phyloP scores from a whole-genome alignment of 1,140 invertebrate species.

The Ceratosolen fusciceps region DNA sequence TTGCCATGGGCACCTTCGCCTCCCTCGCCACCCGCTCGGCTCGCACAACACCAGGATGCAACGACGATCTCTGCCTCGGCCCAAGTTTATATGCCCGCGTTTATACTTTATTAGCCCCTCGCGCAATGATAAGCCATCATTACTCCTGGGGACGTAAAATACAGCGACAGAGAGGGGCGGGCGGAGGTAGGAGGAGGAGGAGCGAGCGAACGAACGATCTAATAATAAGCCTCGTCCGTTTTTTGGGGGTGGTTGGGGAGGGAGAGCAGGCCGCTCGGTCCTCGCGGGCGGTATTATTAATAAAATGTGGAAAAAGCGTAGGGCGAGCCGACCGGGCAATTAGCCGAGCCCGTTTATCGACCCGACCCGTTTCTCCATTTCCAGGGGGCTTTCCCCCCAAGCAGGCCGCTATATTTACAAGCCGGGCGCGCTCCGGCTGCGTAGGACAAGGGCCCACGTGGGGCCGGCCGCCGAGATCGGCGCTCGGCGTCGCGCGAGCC shows the following conservation, averaged over 20 bases:
- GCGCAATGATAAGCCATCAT: too few species aligned
- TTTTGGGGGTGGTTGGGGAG: too few species aligned
- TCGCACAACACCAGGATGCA: too few species aligned
- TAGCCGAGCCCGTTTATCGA: background rate
- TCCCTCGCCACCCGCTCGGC: background rate
- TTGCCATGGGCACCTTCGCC: background rate
- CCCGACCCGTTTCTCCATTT: background rate
- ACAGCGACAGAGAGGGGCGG: background rate
- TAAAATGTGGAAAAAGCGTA: background rate
- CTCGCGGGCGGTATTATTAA: background rate
- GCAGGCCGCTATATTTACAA: too few species aligned
- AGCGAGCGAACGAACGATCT: background rate
- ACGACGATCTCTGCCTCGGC: too few species aligned
- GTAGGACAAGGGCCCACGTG: constrained; percentile 12
- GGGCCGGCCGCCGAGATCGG: constrained; percentile 4
- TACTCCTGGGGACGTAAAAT: background rate
- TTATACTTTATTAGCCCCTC: background rate
- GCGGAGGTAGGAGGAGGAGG: background rate
- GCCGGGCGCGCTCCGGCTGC: background rate
- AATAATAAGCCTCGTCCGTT: background rate
- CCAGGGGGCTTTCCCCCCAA: background rate
- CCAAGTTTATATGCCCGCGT: too few species aligned
- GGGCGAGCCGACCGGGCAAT: background rate
- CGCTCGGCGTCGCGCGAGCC: background rate
- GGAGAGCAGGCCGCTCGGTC: too few species aligned